Conservation (phyloP, 2,797 vertebrate genomes). For the Coregonus sp. region DNA sequence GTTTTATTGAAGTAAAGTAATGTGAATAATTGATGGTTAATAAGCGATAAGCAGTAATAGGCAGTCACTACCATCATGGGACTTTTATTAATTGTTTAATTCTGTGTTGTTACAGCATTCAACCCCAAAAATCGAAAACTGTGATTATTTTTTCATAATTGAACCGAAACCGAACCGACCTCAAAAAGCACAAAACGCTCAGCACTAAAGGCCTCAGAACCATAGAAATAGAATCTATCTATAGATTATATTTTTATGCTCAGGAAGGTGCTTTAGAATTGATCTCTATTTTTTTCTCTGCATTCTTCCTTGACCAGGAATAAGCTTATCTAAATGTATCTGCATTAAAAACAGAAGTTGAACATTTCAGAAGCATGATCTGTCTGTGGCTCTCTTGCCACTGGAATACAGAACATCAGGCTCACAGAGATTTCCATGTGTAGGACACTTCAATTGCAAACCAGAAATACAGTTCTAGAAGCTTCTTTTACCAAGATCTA, state of each 20-base stretch:
- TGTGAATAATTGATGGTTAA: too few species aligned
- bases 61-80: too few species aligned
- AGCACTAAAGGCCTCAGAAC: neutral
- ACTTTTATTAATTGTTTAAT: too few species aligned
- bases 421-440: neutral
- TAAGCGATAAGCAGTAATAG: too few species aligned
- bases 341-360: neutral
- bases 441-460: slow-evolving; percentile 1
- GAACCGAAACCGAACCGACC: too few species aligned
- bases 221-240: neutral
- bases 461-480: slow-evolving; percentile 2
- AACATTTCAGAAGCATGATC: neutral
- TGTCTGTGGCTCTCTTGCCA: neutral
- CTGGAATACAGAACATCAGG: neutral
- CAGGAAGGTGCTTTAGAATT: neutral
- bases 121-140: too few species aligned
- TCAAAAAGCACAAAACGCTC: too few species aligned
- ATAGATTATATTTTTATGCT: too few species aligned
- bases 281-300: neutral
- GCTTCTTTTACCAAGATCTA: neutral
- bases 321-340: neutral
- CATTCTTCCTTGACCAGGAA: neutral
- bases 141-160: too few species aligned
- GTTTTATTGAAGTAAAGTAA: too few species aligned
- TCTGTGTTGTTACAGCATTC: too few species aligned